Conservation (phyloP, 1,140 invertebrate species). For the Phocides pigmalion region DNA sequence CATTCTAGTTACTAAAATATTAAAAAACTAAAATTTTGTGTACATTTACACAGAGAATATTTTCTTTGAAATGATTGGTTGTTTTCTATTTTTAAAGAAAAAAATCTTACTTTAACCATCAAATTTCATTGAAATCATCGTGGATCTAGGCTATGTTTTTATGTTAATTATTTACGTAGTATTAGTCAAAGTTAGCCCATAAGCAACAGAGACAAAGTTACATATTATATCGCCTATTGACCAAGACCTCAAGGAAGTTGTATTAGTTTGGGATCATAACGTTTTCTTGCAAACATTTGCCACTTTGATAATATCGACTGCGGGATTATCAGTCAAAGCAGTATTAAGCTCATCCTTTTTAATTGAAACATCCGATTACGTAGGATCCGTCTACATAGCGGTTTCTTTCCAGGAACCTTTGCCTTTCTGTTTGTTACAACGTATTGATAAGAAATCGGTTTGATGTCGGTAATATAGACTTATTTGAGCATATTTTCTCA, state of each 20-base stretch:
- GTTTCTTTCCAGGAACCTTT: background rate
- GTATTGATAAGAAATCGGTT: conserved; percentile 1
- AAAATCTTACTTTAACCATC: too few relatives aligned
- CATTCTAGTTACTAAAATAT: too few relatives aligned
- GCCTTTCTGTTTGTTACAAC: background rate
- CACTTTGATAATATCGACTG: conserved; percentile 27
- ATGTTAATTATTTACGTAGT: too few relatives aligned
- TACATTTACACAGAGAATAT: too few relatives aligned
- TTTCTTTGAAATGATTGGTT: too few relatives aligned
- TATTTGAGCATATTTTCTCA: background rate
- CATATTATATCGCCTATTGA: conserved; percentile 1
- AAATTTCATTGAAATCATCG: too few relatives aligned
- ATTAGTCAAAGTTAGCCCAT: too few relatives aligned
- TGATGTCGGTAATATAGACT: background rate
- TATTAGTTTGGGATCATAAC: conserved; percentile 31
- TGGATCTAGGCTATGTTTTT: too few relatives aligned
- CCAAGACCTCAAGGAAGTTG: conserved; percentile 24
- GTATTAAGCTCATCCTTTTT: conserved; percentile 12
- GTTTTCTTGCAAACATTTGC: background rate
- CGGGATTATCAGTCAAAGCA: conserved; percentile 3
- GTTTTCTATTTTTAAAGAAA: too few relatives aligned
- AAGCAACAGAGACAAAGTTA: conserved; percentile 5
- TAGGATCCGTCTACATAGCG: background rate
- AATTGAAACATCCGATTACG: conserved; percentile 11
- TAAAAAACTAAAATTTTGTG: too few relatives aligned